Evolutionary conservation across 1,140 invertebrate species (phyloP).

Genomic region (Marisa cornuarietis): DNA sequence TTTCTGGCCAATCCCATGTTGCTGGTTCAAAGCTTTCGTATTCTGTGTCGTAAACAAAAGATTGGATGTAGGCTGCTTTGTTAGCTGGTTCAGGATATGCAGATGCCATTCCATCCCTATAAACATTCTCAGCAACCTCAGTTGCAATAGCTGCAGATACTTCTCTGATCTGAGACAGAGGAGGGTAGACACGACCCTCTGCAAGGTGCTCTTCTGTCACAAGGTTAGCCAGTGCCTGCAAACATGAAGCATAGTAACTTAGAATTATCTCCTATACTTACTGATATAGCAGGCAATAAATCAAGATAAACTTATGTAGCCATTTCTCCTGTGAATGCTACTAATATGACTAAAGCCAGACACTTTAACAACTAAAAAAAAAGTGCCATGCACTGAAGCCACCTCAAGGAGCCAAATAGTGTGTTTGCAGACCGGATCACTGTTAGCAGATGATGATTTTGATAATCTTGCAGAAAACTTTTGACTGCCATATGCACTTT

Average conservation of each 20-base stretch:
- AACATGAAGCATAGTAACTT: slow-evolving; percentile 29
- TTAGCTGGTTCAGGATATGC: slow-evolving; percentile 70
- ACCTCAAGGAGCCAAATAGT: too few relatives aligned
- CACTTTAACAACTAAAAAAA: background rate
- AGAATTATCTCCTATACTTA: background rate
- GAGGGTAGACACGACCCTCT: slow-evolving; percentile 94
- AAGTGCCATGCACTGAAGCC: too few relatives aligned
- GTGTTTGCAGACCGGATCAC: too few relatives aligned
- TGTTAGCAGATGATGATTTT: too few relatives aligned
- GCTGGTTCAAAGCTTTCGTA: slow-evolving; percentile 69
- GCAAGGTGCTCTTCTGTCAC: slow-evolving; percentile 84
- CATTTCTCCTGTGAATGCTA: too few relatives aligned
- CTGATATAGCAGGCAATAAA: background rate
- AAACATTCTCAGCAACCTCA: slow-evolving; percentile 87
- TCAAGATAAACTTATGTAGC: background rate
- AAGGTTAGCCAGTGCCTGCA: slow-evolving; percentile 81
- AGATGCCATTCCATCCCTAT: slow-evolving; percentile 72
- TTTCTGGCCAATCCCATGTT: slow-evolving; percentile 67
- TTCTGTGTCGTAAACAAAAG: slow-evolving; percentile 68
- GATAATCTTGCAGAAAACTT: too few relatives aligned
- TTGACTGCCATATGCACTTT: too few relatives aligned
- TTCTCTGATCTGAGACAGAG: slow-evolving; percentile 84
- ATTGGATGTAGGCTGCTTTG: slow-evolving; percentile 67
- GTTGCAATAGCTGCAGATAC: slow-evolving; percentile 90
- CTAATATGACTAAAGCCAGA: background rate